These are phyloP conservation scores for Drosophila eugracilis DNA, from an alignment of 1,140 invertebrate species.

Conservation along the genomic window DNA sequence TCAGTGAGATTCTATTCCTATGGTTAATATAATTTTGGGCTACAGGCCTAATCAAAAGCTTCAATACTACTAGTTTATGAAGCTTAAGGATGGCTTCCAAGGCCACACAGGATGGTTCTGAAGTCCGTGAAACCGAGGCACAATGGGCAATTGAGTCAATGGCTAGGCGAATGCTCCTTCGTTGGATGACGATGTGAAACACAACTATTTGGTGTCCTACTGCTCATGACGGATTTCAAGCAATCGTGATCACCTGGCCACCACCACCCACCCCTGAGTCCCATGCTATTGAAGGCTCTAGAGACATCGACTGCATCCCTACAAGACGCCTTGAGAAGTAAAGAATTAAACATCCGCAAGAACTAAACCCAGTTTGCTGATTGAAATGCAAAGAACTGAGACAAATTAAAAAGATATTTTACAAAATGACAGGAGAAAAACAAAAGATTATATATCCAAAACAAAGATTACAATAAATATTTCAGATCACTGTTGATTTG, in stretches of 20 bases:
- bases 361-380: conserved; percentile 55
- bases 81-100: conserved; percentile 86
- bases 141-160: conserved; percentile 86
- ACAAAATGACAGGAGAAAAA: no score
- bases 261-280: conserved; percentile 87
- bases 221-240: conserved; percentile 88
- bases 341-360: conserved; percentile 15
- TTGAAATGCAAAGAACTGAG: conserved; percentile 68
- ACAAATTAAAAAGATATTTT: conserved; percentile 26
- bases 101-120: conserved; percentile 85
- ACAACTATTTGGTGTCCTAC: conserved; percentile 86
- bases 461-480: conserved; percentile 7
- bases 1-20: conserved; percentile 63
- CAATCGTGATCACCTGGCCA: conserved; percentile 87
- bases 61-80: conserved; percentile 61
- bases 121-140: conserved; percentile 85
- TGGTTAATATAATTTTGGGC: no score
- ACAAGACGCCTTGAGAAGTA: conserved; percentile 23
- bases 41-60: neutral
- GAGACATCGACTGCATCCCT: conserved; percentile 71
- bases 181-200: conserved; percentile 83
- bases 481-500: neutral
- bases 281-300: conserved; percentile 69
- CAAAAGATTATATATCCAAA: conserved; percentile 8
- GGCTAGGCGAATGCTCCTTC: conserved; percentile 58